phyloP scores from a whole-genome alignment of 2,113 vertebrate genomes.

The Macaca fascicularis region DNA sequence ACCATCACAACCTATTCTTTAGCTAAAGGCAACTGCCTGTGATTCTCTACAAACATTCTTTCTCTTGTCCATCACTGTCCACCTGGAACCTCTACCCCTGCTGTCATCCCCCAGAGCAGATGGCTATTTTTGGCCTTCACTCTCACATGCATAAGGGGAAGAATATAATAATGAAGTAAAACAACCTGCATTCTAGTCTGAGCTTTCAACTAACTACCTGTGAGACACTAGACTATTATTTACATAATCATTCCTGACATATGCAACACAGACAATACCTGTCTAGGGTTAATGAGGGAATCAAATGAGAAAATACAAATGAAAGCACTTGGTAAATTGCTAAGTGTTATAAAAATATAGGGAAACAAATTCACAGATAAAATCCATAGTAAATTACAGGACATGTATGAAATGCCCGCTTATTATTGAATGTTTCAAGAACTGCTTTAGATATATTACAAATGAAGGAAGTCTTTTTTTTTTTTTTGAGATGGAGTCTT shows the following conservation, averaged over 20 bases:
- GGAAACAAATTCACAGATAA: constrained; percentile 41
- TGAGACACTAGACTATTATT: background rate
- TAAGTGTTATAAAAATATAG: background rate
- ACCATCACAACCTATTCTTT: background rate
- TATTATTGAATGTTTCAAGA: constrained; percentile 28
- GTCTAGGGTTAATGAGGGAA: background rate
- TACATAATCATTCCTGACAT: background rate
- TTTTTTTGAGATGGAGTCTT: too few relatives aligned
- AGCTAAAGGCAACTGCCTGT: background rate
- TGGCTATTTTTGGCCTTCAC: background rate
- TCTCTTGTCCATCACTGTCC: background rate
- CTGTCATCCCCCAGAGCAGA: background rate
- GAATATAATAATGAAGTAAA: background rate
- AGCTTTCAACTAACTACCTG: background rate
- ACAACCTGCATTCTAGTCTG: background rate
- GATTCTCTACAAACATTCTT: background rate
- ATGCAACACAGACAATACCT: background rate
- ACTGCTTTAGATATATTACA: background rate
- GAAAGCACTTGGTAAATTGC: constrained; percentile 3
- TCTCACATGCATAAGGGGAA: background rate
- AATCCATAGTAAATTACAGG: background rate
- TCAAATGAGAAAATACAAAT: constrained; percentile 30
- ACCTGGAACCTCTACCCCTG: background rate
- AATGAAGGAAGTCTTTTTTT: background rate
- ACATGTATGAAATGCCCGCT: background rate